Conservation (phyloP, 2,888 invertebrate genomes). For the Bombylius major region DNA sequence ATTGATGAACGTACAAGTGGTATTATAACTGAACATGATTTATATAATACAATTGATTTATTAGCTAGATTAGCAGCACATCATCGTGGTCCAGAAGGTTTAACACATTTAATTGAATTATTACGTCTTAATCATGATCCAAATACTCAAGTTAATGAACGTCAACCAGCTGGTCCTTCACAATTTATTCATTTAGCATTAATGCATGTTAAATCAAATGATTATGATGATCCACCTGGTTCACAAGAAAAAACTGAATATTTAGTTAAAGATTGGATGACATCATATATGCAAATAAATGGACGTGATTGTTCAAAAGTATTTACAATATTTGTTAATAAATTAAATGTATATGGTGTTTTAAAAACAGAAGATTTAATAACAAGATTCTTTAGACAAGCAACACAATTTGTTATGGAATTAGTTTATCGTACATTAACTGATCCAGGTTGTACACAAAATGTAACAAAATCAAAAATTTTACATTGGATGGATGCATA, state of each 20-base stretch:
- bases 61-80: conserved; percentile 64
- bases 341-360: conserved; percentile 94
- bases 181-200: conserved; percentile 90
- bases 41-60: conserved; percentile 77
- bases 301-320: conserved; percentile 80
- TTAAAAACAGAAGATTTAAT: conserved; percentile 95
- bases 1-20: conserved; percentile 70
- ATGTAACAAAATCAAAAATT: conserved; percentile 73
- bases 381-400: conserved; percentile 90
- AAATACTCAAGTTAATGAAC: conserved; percentile 57
- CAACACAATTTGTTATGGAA: conserved; percentile 93
- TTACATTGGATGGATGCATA: conserved; percentile 93
- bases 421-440: conserved; percentile 74
- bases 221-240: conserved; percentile 87
- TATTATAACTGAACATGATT: conserved; percentile 68
- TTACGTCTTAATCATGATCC: conserved; percentile 63
- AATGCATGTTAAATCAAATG: conserved; percentile 68
- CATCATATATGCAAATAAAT: conserved; percentile 61
- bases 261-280: conserved; percentile 90
- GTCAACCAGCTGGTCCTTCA: conserved; percentile 65
- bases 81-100: conserved; percentile 69
- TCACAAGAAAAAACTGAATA: conserved; percentile 90
- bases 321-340: conserved; percentile 86
- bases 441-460: conserved; percentile 54
- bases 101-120: conserved; percentile 69